Evolutionary conservation across 2,113 vertebrate species (phyloP).

Genomic region (Mustela lutreola): DNA sequence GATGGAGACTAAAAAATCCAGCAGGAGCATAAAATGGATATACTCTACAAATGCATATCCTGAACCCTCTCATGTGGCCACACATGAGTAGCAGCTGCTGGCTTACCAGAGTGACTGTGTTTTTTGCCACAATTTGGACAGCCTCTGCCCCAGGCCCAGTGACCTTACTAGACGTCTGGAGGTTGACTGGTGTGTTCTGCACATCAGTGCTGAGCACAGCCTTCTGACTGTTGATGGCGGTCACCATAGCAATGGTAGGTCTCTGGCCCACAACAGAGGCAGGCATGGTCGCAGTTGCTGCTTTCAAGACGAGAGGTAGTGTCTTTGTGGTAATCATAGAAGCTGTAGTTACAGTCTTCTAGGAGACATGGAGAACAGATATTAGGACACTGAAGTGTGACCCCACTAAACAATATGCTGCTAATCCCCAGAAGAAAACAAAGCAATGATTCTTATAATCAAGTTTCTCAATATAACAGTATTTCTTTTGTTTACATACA

Average conservation of each 20-base stretch:
- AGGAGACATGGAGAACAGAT: constrained; percentile 86
- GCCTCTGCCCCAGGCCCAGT: constrained; percentile 94
- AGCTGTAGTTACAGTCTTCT: constrained; percentile 97
- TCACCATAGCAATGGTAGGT: constrained; percentile 98
- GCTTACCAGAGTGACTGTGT: constrained; percentile 97
- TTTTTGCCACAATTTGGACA: constrained; percentile 97
- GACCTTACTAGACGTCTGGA: constrained; percentile 97
- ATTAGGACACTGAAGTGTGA: constrained; percentile 83
- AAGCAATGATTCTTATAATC: constrained; percentile 60
- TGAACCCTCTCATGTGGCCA: constrained; percentile 63
- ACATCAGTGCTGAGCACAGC: constrained; percentile 92
- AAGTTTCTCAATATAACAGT: constrained; percentile 65
- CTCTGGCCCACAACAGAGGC: constrained; percentile 95
- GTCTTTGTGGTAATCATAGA: constrained; percentile 98
- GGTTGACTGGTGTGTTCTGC: constrained; percentile 96
- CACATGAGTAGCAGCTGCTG: constrained; percentile 44
- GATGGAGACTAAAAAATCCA: not conserved
- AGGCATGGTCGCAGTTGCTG: constrained; percentile 94
- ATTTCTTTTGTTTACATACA: constrained; percentile 1
- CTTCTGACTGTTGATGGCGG: constrained; percentile 96
- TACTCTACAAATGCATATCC: constrained; percentile 22
- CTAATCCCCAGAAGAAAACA: constrained; percentile 76
- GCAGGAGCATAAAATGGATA: constrained; percentile 8
- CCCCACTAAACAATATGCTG: constrained; percentile 66
- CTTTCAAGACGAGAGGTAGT: constrained; percentile 99